These are phyloP conservation scores for Eupithecia inturbata DNA, from an alignment of 2,888 invertebrate species.

Conservation along the genomic window DNA sequence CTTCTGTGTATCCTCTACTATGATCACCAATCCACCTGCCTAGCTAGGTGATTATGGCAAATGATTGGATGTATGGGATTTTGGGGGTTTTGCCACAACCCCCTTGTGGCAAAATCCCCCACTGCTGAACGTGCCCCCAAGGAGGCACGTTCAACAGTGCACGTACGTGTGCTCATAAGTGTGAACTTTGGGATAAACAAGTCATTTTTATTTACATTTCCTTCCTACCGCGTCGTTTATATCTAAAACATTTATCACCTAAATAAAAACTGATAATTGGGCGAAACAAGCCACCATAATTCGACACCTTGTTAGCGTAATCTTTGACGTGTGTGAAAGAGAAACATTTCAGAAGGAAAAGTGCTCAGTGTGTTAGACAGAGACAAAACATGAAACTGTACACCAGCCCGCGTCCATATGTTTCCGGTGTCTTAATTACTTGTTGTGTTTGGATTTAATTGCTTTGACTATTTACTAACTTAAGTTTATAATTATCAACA, in stretches of 20 bases:
- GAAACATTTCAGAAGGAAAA: slow-evolving; percentile 2
- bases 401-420: slow-evolving; percentile 69
- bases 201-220: background rate
- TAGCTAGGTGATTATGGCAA: too few species aligned
- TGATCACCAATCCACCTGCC: too few species aligned
- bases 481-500: slow-evolving; percentile 1
- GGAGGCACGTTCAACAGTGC: too few species aligned
- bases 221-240: background rate
- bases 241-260: background rate
- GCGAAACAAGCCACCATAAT: slow-evolving; percentile 36
- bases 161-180: too few species aligned
- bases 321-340: slow-evolving; percentile 23
- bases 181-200: too few species aligned
- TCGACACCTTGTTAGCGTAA: slow-evolving; percentile 41
- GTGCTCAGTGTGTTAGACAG: background rate
- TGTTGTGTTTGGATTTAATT: slow-evolving; percentile 67
- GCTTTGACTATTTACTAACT: slow-evolving; percentile 41
- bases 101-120: too few species aligned
- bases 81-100: too few species aligned
- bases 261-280: slow-evolving; percentile 39
- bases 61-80: too few species aligned
- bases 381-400: slow-evolving; percentile 48
- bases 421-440: slow-evolving; percentile 73
- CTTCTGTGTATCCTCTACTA: too few species aligned
- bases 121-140: too few species aligned